Evolutionary conservation across 2,797 vertebrate genomes (phyloP), one percentile per base, ranked within the genome.

Genomic region (Dendrocincla fuliginosa): DNA sequence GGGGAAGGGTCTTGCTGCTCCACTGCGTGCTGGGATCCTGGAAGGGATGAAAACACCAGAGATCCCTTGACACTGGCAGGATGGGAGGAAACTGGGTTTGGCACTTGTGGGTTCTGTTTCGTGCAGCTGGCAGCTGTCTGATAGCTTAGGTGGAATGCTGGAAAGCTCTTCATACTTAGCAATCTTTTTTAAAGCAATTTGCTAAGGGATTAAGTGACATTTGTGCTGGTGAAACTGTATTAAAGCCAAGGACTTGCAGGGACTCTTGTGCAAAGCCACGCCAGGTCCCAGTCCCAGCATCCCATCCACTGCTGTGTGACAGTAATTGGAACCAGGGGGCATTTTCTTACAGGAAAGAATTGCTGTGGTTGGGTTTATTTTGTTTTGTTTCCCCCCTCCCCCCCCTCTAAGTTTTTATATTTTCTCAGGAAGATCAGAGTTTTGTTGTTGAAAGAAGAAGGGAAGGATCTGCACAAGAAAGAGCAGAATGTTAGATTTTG

Each of bases 11-110:
- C 2, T 10, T 39, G 65, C 76, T 84, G 57, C 30, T 76, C 24
- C 28, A 6, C 30, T 17, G 44, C 0, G 0, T 4, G 61, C 56
- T 11, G 23, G 55, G 12, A 7, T 25, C 13, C 0, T 2, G 24
- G 6, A 10, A 47, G 49, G 10, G 56, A 10, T 78, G 16, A 70
- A 60, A 55, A 8, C 6, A 16, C 18, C 53, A 13, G 69, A 73
- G 46, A 16, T 41, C 3, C 27, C 9, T 15, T 5, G 18, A 24
- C 1, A 0, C 33, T 14, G 63, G 32, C 28, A 55, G 53, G 55
- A n/a, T 0, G 10, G 59, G 32, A 17, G 47, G 42, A 35, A 74
- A 50, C 18, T 0, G 17, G 46, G 47, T 42, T 84, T 50, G 71
- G 63, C 44, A 11, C 18, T 83, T 77, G 53, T 90, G 68, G 47